Conservation (phyloP, 1,140 invertebrate genomes). For the Drosophila parabipectinata region DNA sequence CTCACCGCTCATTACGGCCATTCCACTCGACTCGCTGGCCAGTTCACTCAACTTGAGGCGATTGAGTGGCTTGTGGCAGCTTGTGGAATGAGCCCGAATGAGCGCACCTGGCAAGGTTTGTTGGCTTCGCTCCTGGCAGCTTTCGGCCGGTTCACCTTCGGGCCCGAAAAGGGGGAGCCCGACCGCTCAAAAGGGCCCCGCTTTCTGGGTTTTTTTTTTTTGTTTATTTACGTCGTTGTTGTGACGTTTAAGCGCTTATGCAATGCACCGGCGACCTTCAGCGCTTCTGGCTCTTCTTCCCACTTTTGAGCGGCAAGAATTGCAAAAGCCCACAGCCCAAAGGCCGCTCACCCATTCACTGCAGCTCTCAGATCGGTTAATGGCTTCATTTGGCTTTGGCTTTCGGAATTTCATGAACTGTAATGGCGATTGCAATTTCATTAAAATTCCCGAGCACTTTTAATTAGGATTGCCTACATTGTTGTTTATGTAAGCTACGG, state of each 20-base stretch:
- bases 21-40: conserved; percentile 21
- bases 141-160: conserved; percentile 69
- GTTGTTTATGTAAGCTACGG: conserved; percentile 30
- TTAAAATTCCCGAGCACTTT: conserved; percentile 34
- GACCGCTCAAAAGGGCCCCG: conserved; percentile 37
- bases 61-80: conserved; percentile 14
- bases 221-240: conserved; percentile 36
- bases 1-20: conserved; percentile 34
- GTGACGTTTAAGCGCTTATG: conserved; percentile 62
- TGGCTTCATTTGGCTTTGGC: conserved; percentile 42
- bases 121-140: conserved; percentile 68
- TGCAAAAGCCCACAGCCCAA: conserved; percentile 37
- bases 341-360: conserved; percentile 49
- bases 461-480: conserved; percentile 33
- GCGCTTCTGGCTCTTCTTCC: conserved; percentile 36
- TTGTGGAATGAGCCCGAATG: conserved; percentile 43
- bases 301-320: conserved; percentile 32
- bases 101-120: conserved; percentile 52
- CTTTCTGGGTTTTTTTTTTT: conserved; percentile 56
- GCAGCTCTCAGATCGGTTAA: conserved; percentile 31
- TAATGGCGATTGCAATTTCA: conserved; percentile 44
- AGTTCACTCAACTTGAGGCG: conserved; percentile 4
- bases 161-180: conserved; percentile 8
- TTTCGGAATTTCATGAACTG: conserved; percentile 9
- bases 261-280: conserved; percentile 60